Evolutionary conservation across 2,113 vertebrate genomes (phyloP), one percentile per base, ranked within the genome.

Genomic region (Seriola quinqueradiata): DNA sequence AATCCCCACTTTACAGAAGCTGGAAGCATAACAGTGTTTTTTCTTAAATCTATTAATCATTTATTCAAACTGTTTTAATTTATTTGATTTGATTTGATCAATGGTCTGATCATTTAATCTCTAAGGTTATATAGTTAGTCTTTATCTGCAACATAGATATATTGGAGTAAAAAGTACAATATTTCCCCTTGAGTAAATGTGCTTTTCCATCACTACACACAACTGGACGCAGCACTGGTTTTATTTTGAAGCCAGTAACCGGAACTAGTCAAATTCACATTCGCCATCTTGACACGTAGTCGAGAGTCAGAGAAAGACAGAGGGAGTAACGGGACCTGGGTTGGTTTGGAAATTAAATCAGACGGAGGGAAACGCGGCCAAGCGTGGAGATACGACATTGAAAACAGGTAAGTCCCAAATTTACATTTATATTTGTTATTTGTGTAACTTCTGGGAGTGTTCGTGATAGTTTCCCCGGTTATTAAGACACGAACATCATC

Each of bases 291-390:
- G 34, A 82, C 52, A 3, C 13, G 50, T 50, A 19, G 34, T 16
- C 19, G 19, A 1, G 59, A 66, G 73, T 28, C 68, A 66, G 59
- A 52, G 58, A 77, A 66, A 55, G 81, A 50, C 64, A 19, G 23
- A 21, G 57, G 23, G 77, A 86, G 38, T 91, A 92, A 93, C 92
- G 92, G 90, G 81, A 89, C 65, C 70, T 16, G 46, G 21, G 59
- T 64, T 71, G 65, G 76, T 38, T 57, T 77, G 81, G 86, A 77
- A 83, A 86, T 83, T 64, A 69, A 85, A 72, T 69, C 40, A 25
- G 68, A 69, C 60, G 6, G 40, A 48, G 58, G 23, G 25, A 77
- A 81, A 72, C 67, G 1, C 2, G 1, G 14, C 21, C 4, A 5
- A 40, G 34, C 59, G 25, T 1, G 36, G 19, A 32, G 48, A 46